Evolutionary conservation across 2,797 vertebrate genomes (phyloP).

Genomic region (Poecile montanus): DNA sequence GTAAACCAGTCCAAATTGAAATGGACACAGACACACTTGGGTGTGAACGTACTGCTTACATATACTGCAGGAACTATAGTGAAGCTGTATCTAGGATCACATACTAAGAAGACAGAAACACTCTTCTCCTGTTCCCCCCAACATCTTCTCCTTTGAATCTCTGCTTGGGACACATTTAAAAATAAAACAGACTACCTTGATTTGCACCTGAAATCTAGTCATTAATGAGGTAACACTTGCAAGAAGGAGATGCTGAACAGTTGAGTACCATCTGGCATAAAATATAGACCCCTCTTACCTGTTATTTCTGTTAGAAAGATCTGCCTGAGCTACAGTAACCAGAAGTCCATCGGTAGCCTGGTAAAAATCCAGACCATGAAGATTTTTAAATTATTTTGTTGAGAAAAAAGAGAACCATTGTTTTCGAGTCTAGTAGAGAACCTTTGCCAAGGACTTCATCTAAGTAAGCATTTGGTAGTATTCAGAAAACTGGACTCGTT

Average conservation of each 20-base stretch:
- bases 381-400: not conserved
- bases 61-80: not conserved
- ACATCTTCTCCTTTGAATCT: not conserved
- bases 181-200: conserved; percentile 3
- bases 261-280: not conserved
- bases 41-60: not conserved
- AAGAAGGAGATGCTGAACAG: not conserved
- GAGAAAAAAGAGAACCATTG: not conserved
- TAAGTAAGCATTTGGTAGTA: not conserved
- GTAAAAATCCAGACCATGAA: not conserved
- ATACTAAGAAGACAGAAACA: not conserved
- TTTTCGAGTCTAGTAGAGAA: not conserved
- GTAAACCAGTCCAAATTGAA: not conserved
- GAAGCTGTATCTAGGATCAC: not conserved
- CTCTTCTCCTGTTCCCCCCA: not conserved
- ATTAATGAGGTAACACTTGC: not conserved
- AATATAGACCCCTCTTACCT: not conserved
- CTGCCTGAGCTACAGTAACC: not conserved
- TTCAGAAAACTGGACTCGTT: not conserved
- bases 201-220: conserved; percentile 11
- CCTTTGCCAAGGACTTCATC: not conserved
- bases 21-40: not conserved
- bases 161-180: not conserved
- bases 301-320: not conserved
- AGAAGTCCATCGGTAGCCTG: not conserved